phyloP scores from a whole-genome alignment of 1,140 invertebrate species.

The Pogonus chalceus region DNA sequence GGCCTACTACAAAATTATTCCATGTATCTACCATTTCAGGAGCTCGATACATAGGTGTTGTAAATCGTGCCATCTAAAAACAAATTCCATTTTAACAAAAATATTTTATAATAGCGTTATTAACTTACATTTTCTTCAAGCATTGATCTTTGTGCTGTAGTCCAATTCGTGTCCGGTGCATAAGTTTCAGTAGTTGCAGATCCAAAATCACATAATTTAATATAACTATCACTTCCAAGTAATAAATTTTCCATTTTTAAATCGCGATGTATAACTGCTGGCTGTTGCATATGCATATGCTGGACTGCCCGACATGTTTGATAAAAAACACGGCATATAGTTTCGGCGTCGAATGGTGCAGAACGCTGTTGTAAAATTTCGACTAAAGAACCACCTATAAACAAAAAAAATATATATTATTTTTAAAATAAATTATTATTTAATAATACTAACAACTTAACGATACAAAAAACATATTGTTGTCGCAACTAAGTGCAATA shows the following conservation, averaged over 20 bases:
- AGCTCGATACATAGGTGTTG: slow-evolving; percentile 81
- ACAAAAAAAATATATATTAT: slow-evolving; percentile 11
- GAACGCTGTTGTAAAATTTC: slow-evolving; percentile 61
- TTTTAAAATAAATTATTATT: not conserved
- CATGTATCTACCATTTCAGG: slow-evolving; percentile 98
- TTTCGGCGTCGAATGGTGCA: slow-evolving; percentile 55
- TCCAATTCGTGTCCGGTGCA: slow-evolving; percentile 81
- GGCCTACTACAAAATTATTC: slow-evolving; percentile 87
- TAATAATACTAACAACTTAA: slow-evolving; percentile 12
- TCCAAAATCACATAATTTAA: slow-evolving; percentile 99
- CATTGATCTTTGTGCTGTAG: slow-evolving; percentile 77
- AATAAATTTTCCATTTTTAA: slow-evolving; percentile 70
- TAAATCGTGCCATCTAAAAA: slow-evolving; percentile 53
- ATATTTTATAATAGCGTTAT: slow-evolving; percentile 6
- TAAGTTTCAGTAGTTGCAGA: slow-evolving; percentile 82
- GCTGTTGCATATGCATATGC: slow-evolving; percentile 84
- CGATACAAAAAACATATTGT: slow-evolving; percentile 11
- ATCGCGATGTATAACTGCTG: slow-evolving; percentile 87
- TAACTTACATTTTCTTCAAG: slow-evolving; percentile 84
- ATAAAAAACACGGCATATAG: slow-evolving; percentile 84
- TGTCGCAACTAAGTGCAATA: slow-evolving; percentile 30
- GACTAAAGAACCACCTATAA: slow-evolving; percentile 63
- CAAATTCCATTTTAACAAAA: slow-evolving; percentile 4
- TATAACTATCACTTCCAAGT: slow-evolving; percentile 64
- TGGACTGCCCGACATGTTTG: slow-evolving; percentile 82